Percentiles rank a stretch among this genome's conserved stretches.
phyloP scores from a whole-genome alignment of 2,888 invertebrate genomes.

The Achlya flavicornis region DNA sequence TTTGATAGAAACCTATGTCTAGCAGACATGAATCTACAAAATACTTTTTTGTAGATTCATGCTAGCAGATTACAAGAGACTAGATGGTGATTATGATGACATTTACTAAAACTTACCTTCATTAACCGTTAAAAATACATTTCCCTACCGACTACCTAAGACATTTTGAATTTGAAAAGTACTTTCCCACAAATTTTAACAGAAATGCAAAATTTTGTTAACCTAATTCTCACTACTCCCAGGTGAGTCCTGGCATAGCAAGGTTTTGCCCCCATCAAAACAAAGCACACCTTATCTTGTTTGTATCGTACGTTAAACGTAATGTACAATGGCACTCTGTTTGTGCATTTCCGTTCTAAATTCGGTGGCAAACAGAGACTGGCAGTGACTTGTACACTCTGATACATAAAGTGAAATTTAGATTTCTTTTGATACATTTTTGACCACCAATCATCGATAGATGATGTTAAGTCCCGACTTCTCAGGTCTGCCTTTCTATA shows the following conservation, averaged over 20 bases:
- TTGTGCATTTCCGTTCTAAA: slow-evolving; percentile 18
- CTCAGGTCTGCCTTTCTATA: too few species aligned
- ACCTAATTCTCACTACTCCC: neutral
- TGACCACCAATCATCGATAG: neutral
- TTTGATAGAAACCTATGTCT: too few species aligned
- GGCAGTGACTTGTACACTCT: slow-evolving; percentile 1
- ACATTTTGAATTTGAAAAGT: too few species aligned
- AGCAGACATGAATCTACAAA: too few species aligned
- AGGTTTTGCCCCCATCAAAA: slow-evolving; percentile 11
- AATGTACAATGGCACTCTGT: slow-evolving; percentile 10
- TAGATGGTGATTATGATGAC: too few species aligned
- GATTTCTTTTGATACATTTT: neutral
- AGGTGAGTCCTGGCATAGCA: neutral
- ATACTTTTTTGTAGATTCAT: too few species aligned
- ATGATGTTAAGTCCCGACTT: too few species aligned
- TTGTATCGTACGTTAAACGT: slow-evolving; percentile 10
- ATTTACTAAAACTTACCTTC: too few species aligned
- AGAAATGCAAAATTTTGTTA: neutral
- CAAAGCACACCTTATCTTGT: slow-evolving; percentile 13
- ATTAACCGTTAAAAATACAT: too few species aligned
- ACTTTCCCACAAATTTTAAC: too few species aligned
- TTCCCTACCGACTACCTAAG: too few species aligned
- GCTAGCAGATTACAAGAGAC: too few species aligned
- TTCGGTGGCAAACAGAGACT: slow-evolving; percentile 20
- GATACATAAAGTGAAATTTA: neutral